Evolutionary conservation across 2,888 invertebrate genomes (phyloP).

Genomic region (Agrenia bidenticulata): DNA sequence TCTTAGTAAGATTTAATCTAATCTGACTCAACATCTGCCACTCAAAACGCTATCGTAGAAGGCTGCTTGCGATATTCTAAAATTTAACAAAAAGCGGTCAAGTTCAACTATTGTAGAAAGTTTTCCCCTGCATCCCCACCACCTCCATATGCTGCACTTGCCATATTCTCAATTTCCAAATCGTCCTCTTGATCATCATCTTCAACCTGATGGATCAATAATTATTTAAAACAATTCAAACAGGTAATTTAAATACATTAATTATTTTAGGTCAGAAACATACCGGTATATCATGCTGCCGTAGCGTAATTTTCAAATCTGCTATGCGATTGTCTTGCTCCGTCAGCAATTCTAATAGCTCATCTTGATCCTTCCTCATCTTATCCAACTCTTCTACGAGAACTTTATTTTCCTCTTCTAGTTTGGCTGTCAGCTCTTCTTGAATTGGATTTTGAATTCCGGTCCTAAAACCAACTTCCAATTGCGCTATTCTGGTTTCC

Average conservation of each 20-base stretch:
- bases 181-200: constrained; percentile 19
- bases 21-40: too few species aligned
- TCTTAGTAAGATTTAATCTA: too few species aligned
- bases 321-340: constrained; percentile 79
- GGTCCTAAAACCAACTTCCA: constrained; percentile 21
- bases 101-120: constrained; percentile 9
- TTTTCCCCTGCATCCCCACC: constrained; percentile 15
- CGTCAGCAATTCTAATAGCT: constrained; percentile 81
- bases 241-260: too few species aligned
- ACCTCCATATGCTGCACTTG: constrained; percentile 4
- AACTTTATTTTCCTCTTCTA: constrained; percentile 55
- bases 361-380: constrained; percentile 87
- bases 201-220: constrained; percentile 13
- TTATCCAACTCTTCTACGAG: constrained; percentile 62
- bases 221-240: not conserved
- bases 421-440: constrained; percentile 49
- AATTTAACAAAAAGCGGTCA: too few species aligned
- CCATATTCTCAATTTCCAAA: constrained; percentile 20
- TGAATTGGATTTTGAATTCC: constrained; percentile 44
- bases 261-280: too few species aligned
- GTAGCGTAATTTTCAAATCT: constrained; percentile 61
- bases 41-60: too few species aligned
- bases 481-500: constrained; percentile 35
- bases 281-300: constrained; percentile 18
- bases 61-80: too few species aligned